phyloP scores from a whole-genome alignment of 2,797 vertebrate species.

The Gambelia wislizenii region DNA sequence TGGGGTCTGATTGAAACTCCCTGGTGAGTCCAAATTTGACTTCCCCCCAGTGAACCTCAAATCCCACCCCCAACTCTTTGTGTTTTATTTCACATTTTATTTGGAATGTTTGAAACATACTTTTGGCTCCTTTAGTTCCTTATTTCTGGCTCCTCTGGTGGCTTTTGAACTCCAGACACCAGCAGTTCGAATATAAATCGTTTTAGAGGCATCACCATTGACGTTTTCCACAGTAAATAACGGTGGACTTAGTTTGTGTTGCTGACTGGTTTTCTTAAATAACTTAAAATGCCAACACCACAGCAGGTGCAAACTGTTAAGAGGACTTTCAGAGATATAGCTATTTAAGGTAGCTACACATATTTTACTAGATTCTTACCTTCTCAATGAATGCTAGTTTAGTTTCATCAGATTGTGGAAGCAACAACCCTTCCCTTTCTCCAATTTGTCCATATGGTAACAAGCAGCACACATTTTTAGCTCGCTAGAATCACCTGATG shows the following conservation, averaged over 20 bases:
- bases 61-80: background rate
- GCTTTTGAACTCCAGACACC: background rate
- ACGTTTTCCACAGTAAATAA: background rate
- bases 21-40: too few species aligned
- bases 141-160: background rate
- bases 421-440: slow-evolving; percentile 4
- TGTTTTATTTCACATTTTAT: too few species aligned
- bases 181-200: too few species aligned
- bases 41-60: background rate
- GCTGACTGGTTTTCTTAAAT: background rate
- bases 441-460: background rate
- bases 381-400: background rate
- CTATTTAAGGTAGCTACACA: background rate
- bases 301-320: background rate
- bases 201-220: background rate
- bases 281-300: background rate
- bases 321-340: background rate
- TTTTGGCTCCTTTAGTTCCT: background rate
- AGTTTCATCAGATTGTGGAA: background rate
- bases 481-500: slow-evolving; percentile 59
- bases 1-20: too few species aligned
- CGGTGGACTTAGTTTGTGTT: background rate
- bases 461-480: slow-evolving; percentile 39
- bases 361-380: background rate
- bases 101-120: background rate